Evolutionary conservation across 2,797 vertebrate genomes (phyloP).

Genomic region (Pangasius larnaudii): DNA sequence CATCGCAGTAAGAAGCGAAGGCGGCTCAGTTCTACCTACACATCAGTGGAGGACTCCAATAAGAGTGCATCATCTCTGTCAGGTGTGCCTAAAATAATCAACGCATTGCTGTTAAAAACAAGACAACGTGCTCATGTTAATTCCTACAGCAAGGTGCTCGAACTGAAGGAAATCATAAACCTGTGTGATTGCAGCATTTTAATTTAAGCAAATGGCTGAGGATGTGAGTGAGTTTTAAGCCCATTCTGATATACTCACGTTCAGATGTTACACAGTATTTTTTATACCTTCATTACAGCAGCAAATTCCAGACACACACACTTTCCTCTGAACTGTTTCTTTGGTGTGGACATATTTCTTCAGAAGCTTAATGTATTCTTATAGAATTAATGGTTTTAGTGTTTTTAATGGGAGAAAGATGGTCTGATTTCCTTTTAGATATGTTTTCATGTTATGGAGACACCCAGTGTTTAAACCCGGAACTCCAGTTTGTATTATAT

Average conservation of each 20-base stretch:
- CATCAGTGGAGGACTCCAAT: conserved; percentile 73
- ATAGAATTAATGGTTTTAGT: neutral
- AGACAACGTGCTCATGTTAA: neutral
- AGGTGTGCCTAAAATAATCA: conserved; percentile 71
- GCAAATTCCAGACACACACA: too few relatives aligned
- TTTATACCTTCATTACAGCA: neutral
- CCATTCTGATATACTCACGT: neutral
- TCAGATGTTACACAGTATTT: neutral
- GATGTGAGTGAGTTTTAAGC: neutral
- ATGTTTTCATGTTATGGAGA: neutral
- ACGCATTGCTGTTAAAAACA: neutral
- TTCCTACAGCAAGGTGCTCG: neutral
- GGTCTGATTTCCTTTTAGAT: neutral
- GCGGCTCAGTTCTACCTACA: conserved; percentile 73
- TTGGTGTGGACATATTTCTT: neutral
- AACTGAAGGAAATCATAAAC: neutral
- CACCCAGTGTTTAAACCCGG: neutral
- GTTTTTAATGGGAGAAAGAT: neutral
- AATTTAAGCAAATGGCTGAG: neutral
- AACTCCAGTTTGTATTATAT: neutral
- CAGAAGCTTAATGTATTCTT: neutral
- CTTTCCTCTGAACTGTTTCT: neutral
- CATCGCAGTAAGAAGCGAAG: conserved; percentile 66
- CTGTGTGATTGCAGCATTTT: neutral
- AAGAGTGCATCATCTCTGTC: conserved; percentile 79